A percentile compares a stretch with the other conserved stretches of the same genome.
phyloP scores from a whole-genome alignment of 2,888 invertebrate species.

The Petrolisthes manimaculis region DNA sequence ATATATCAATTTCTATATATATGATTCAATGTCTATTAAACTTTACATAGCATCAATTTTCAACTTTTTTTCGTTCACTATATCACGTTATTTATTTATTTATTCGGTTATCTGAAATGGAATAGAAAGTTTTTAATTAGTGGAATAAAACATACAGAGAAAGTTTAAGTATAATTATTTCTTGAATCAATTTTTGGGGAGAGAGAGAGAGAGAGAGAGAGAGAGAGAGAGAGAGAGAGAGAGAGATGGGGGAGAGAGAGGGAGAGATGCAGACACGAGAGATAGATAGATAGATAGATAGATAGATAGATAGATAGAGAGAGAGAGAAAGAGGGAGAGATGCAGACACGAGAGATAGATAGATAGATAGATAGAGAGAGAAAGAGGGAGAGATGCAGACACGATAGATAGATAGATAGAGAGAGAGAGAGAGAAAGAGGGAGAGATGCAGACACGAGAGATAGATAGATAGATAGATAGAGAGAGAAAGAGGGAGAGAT shows the following conservation, averaged over 20 bases:
- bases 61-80: not conserved
- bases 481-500: conserved; percentile 25
- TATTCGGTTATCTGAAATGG: not conserved
- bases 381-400: too few species aligned
- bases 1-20: not conserved
- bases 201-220: conserved; percentile 13
- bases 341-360: too few species aligned
- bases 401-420: too few species aligned
- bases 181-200: not conserved
- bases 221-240: conserved; percentile 31
- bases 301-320: conserved; percentile 10
- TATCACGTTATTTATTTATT: not conserved
- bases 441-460: too few species aligned
- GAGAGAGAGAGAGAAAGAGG: too few species aligned
- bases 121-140: too few species aligned
- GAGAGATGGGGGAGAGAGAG: not conserved
- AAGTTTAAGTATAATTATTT: not conserved
- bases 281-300: conserved; percentile 2
- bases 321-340: not conserved
- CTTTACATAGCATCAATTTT: not conserved
- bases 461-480: too few species aligned
- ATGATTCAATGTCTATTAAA: not conserved
- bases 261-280: too few species aligned
- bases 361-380: too few species aligned
- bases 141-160: not conserved